Percentiles rank a stretch among this genome's conserved stretches.
Evolutionary conservation across 2,113 vertebrate genomes (phyloP).

Genomic region (Xiphophorus maculatus): DNA sequence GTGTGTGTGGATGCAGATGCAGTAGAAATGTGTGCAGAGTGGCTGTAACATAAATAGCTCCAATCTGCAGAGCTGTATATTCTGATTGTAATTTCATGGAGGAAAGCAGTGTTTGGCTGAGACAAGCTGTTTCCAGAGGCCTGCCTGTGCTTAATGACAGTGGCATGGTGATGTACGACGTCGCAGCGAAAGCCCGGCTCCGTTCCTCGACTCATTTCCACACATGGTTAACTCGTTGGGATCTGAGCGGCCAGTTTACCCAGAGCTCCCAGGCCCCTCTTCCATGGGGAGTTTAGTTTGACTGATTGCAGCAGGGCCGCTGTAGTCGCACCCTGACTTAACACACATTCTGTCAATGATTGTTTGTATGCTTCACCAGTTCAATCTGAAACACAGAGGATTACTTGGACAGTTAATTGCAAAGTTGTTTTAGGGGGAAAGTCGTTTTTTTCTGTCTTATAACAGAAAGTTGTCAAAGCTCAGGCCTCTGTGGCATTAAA

Average conservation of each 20-base stretch:
- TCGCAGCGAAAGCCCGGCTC: slow-evolving; percentile 32
- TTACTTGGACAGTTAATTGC: slow-evolving; percentile 9
- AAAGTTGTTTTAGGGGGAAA: slow-evolving; percentile 34
- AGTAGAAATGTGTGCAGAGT: slow-evolving; percentile 3
- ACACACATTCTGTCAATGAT: slow-evolving; percentile 2
- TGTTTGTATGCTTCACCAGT: slow-evolving; percentile 24
- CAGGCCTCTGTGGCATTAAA: slow-evolving; percentile 45
- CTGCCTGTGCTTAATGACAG: slow-evolving; percentile 66
- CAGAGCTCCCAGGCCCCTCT: slow-evolving; percentile 29
- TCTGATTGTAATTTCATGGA: slow-evolving; percentile 62
- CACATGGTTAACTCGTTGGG: slow-evolving; percentile 69
- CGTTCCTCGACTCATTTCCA: slow-evolving; percentile 69
- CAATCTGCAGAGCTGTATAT: slow-evolving; percentile 29
- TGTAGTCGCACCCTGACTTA: slow-evolving; percentile 6
- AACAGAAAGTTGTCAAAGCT: slow-evolving; percentile 29
- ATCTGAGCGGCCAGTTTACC: slow-evolving; percentile 56
- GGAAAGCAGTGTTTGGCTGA: slow-evolving; percentile 18
- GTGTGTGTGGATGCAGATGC: neutral
- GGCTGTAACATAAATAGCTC: slow-evolving; percentile 46
- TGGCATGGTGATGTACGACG: slow-evolving; percentile 71
- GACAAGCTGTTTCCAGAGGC: slow-evolving; percentile 26
- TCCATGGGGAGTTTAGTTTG: slow-evolving; percentile 49
- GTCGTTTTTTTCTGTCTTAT: slow-evolving; percentile 24
- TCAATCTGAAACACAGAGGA: slow-evolving; percentile 7
- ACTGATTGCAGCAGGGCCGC: slow-evolving; percentile 50